phyloP scores from a whole-genome alignment of 2,797 vertebrate species.

The Alca torda region DNA sequence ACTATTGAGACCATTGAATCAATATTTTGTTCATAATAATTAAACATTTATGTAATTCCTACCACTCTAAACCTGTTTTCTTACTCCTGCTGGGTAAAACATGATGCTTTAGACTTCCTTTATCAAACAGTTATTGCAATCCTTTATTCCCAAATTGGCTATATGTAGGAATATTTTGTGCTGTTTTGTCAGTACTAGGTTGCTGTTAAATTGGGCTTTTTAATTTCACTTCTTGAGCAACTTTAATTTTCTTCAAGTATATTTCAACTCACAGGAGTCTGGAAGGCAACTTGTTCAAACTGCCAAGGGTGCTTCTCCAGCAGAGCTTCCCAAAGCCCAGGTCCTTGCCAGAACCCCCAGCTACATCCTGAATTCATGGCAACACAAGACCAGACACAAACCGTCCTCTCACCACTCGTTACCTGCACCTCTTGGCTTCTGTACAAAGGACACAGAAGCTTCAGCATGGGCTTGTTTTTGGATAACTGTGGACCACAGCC shows the following conservation, averaged over 20 bases:
- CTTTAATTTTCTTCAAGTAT: background rate
- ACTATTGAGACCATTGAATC: conserved; percentile 17
- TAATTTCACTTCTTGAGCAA: background rate
- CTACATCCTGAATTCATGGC: background rate
- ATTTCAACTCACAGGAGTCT: background rate
- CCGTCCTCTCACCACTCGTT: background rate
- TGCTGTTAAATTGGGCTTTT: background rate
- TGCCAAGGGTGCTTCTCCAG: background rate
- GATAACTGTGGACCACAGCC: background rate
- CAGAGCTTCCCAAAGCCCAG: background rate
- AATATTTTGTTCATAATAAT: conserved; percentile 59
- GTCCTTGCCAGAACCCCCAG: background rate
- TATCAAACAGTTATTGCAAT: conserved; percentile 36
- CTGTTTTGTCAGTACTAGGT: background rate
- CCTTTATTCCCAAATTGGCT: conserved; percentile 9
- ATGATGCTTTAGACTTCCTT: conserved; percentile 20
- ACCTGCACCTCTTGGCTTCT: background rate
- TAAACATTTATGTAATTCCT: conserved; percentile 64
- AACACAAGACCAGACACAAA: background rate
- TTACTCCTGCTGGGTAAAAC: conserved; percentile 49
- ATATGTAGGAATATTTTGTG: background rate
- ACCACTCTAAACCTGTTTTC: conserved; percentile 45
- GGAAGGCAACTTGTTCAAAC: background rate
- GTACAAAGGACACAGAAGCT: background rate
- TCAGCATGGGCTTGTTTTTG: background rate